phyloP scores from a whole-genome alignment of 2,797 vertebrate species.

The Arnoldichthys spilopterus region DNA sequence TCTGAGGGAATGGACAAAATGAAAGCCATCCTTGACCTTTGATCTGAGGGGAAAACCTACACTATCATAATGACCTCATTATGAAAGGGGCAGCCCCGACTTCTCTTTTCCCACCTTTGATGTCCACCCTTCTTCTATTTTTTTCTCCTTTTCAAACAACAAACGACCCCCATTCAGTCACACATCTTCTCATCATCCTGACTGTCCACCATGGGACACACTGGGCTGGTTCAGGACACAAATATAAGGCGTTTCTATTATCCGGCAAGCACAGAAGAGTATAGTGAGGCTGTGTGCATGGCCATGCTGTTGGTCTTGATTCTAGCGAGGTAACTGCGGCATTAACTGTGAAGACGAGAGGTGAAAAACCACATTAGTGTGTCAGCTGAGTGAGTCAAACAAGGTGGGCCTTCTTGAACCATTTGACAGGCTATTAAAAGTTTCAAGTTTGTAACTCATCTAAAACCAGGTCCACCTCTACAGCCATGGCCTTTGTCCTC shows the following conservation, averaged over 20 bases:
- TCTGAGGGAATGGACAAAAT: slow-evolving; percentile 36
- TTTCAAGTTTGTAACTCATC: slow-evolving; percentile 1
- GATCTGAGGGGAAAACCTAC: slow-evolving; percentile 31
- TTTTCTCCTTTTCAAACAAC: slow-evolving; percentile 10
- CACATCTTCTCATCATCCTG: slow-evolving; percentile 36
- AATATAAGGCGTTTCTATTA: slow-evolving; percentile 24
- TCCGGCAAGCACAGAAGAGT: slow-evolving; percentile 13
- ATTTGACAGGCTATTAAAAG: not conserved
- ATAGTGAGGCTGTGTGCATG: slow-evolving; percentile 4
- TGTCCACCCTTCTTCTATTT: slow-evolving; percentile 32
- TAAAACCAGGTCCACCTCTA: slow-evolving; percentile 1
- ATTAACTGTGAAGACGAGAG: slow-evolving; percentile 34
- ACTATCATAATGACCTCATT: slow-evolving; percentile 39
- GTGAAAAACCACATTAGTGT: slow-evolving; percentile 35
- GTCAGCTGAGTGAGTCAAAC: slow-evolving; percentile 20
- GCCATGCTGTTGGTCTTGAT: not conserved
- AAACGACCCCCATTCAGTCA: slow-evolving; percentile 22
- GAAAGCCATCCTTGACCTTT: slow-evolving; percentile 49
- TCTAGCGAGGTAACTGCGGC: not conserved
- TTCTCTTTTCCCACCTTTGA: slow-evolving; percentile 36
- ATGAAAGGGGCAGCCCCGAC: slow-evolving; percentile 23
- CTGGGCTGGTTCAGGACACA: not conserved
- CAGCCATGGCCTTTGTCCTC: not conserved
- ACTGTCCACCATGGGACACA: slow-evolving; percentile 2
- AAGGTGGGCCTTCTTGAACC: slow-evolving; percentile 20